Evolutionary conservation across 2,888 invertebrate species (phyloP), one percentile per base, ranked within the genome.

Genomic region (Orchesella flavescens): DNA sequence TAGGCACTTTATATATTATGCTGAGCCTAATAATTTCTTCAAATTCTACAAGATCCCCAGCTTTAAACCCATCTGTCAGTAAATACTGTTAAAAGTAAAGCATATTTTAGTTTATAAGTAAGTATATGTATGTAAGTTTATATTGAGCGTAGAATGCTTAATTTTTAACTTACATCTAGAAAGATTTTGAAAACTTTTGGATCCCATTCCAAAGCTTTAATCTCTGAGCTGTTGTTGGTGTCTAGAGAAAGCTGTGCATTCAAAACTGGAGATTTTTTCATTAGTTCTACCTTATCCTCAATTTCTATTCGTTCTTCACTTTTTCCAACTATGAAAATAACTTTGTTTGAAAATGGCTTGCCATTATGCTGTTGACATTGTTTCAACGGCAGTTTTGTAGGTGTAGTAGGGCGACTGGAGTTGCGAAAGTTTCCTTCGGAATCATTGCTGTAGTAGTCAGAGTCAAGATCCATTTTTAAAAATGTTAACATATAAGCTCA

Each of bases 361-460:
- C 34, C 34, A 34, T n/a, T n/a, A n/a, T 34, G 34, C 7, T 34
- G 34, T 7, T 34, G 2, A 2, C 2, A 34, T 34, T 34, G 34
- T 7, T 34, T 2, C 2, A 7, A 34, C 34, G 7, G 34, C 12
- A 57, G 61, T 59, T 61, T 76, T 19, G 76, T 49, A n/a, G 79
- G 73, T 21, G 73, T 80, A 43, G 79, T 55, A 10, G 79, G 72
- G 12, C 79, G 55, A 24, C 66, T 80, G 44, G 23, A 63, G 7
- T 19, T 9, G 0, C 49, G 63, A 53, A n/a, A 66, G 7, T 66
- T 61, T 0, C 19, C 55, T 12, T 72, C 79, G 0, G 81, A 81
- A 9, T 81, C 81, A 69, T 81, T 81, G 43, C 81, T 81, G 24
- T 74, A 68, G 19, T 81, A 81, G 17, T 81, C 74, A 15, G 81